These are phyloP conservation scores for Tetragnatha montana DNA, from an alignment of 2,888 invertebrate species.

Conservation along the genomic window DNA sequence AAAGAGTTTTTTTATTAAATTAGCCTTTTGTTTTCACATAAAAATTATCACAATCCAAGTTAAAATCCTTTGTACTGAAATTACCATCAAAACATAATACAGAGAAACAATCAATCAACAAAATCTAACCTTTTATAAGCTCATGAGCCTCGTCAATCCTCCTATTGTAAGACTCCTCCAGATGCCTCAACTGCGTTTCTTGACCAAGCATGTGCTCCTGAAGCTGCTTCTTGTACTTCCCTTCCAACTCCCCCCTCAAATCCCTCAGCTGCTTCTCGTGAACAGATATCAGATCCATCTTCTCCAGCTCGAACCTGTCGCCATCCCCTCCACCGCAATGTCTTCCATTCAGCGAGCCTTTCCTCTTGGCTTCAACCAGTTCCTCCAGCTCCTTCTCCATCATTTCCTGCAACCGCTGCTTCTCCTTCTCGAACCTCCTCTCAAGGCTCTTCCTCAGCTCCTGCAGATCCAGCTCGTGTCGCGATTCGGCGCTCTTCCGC, in stretches of 20 bases:
- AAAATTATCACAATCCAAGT: too few species aligned
- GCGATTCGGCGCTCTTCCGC: neutral
- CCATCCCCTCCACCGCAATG: neutral
- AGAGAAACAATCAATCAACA: neutral
- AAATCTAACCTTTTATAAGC: constrained; percentile 46
- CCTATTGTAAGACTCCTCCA: constrained; percentile 48
- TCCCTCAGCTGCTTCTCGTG: constrained; percentile 66
- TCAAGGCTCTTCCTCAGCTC: constrained; percentile 28
- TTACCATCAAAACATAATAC: neutral
- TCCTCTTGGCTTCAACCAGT: neutral
- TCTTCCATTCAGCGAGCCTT: neutral
- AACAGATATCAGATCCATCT: constrained; percentile 29
- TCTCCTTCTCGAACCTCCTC: constrained; percentile 47
- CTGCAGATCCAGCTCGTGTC: constrained; percentile 25
- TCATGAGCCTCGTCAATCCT: constrained; percentile 53
- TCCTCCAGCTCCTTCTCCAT: constrained; percentile 47
- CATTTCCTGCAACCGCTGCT: constrained; percentile 13
- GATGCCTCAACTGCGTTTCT: constrained; percentile 22
- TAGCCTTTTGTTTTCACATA: too few species aligned
- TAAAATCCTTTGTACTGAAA: too few species aligned
- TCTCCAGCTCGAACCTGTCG: constrained; percentile 50
- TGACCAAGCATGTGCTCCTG: constrained; percentile 13
- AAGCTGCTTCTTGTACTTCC: constrained; percentile 30
- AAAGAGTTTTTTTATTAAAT: too few species aligned
- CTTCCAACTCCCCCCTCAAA: constrained; percentile 65